Evolutionary conservation across 2,797 vertebrate genomes (phyloP).

Genomic region (Rhadinocentrus ornatus): DNA sequence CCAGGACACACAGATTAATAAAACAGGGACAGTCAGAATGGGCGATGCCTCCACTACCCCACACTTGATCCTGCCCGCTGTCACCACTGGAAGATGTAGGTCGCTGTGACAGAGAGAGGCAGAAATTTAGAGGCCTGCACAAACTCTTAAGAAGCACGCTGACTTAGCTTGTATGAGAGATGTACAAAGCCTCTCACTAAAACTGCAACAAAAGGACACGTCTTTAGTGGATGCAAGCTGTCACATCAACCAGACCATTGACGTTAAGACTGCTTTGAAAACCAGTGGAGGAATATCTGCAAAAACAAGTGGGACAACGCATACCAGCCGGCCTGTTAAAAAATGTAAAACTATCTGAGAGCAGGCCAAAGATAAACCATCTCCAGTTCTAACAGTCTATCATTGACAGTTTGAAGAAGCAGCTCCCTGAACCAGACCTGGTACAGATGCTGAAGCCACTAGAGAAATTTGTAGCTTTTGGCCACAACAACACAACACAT

Average conservation of each 20-base stretch:
- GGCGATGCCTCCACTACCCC: no score
- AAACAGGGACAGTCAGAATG: no score
- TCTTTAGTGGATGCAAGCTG: not conserved
- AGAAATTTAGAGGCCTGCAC: constrained; percentile 1
- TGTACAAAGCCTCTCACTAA: not conserved
- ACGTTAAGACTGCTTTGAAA: not conserved
- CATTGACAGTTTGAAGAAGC: no score
- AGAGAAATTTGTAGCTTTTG: no score
- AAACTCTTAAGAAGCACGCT: not conserved
- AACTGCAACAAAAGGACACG: not conserved
- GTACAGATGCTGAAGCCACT: no score
- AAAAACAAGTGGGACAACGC: not conserved
- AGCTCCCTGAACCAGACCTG: no score
- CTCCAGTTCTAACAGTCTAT: no score
- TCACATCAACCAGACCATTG: not conserved
- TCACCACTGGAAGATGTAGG: not conserved
- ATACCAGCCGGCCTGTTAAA: not conserved
- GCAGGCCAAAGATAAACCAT: not conserved
- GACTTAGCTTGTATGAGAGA: not conserved
- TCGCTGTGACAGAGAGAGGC: not conserved
- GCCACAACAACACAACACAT: no score
- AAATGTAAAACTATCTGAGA: not conserved
- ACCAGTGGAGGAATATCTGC: not conserved
- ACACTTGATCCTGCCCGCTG: no score
- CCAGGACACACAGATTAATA: no score